Base-by-base conservation (phyloP, 2,113 vertebrate genomes). In the Diadophis punctatus region DNA sequence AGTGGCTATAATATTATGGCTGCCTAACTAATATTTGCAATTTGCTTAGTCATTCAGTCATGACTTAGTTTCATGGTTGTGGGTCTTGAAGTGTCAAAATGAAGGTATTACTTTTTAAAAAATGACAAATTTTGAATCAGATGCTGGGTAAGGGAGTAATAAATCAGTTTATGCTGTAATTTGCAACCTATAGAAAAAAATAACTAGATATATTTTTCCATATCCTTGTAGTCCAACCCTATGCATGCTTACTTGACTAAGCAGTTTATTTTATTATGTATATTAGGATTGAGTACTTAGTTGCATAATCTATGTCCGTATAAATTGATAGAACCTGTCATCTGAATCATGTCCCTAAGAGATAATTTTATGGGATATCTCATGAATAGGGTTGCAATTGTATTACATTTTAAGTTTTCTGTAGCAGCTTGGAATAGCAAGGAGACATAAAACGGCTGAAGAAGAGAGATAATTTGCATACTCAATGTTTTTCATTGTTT, bases 31-130 rank as follows among this genome's bases (percentile, higher is more conserved):
- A 25, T 6, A 46, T 92, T 94, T 93, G 58, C 34, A 93, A 92
- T 53, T 94, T 89, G 89, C 90, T 96, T 94, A 91, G 93, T 5
- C 87, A 92, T 93, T 96, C 56, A 91, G 10, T 49, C 12, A 39
- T 90, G 85, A 94, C n/a, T 92, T 22, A 58, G 25, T 39, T 91
- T 86, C 74, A 53, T 92, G 90, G 1, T 93, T 92, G 25, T 48
- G 68, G 91, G 94, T 80, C 48, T 95, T 23, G 52, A 95, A 93
- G 90, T 53, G 93, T 93, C 46, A 2, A 74, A 46, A 4, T 86
- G 86, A 89, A 80, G 94, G 92, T 89, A 63, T 92, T 91, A 92
- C 7, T 74, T 90, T 90, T 93, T 60, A 34, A 93, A 46, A 90
- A 30, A 10, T 88, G 56, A 52, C 4, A 87, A 93, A 95, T 92